phyloP scores from a whole-genome alignment of 2,797 vertebrate species.

The Linurgus olivaceus region DNA sequence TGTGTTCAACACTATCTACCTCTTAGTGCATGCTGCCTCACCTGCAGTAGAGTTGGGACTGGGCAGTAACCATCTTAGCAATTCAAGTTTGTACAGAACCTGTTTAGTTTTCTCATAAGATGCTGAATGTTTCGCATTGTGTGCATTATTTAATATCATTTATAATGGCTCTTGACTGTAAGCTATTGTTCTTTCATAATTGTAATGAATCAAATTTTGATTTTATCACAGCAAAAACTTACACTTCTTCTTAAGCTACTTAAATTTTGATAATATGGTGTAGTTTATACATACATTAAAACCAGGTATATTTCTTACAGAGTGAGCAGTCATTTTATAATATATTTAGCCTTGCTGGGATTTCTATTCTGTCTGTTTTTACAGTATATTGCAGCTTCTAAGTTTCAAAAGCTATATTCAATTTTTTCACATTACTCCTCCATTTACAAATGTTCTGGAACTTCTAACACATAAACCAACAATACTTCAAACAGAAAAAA shows the following conservation, averaged over 20 bases:
- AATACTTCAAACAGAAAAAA: neutral
- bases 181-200: constrained; percentile 35
- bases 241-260: neutral
- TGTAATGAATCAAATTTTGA: constrained; percentile 31
- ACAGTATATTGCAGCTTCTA: neutral
- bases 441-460: neutral
- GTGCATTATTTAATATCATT: constrained; percentile 4
- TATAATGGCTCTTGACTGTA: constrained; percentile 5
- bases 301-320: neutral
- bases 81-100: neutral
- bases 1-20: neutral
- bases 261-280: constrained; percentile 20
- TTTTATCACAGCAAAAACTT: neutral
- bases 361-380: neutral
- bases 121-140: neutral
- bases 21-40: neutral
- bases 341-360: neutral
- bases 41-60: neutral
- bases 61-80: neutral
- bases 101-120: neutral
- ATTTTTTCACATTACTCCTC: neutral
- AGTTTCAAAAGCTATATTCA: neutral
- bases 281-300: neutral
- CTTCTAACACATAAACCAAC: neutral
- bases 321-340: neutral